Evolutionary conservation across 2,888 invertebrate genomes (phyloP), one percentile per base, ranked within the genome.

Genomic region (Perdita meconis): DNA sequence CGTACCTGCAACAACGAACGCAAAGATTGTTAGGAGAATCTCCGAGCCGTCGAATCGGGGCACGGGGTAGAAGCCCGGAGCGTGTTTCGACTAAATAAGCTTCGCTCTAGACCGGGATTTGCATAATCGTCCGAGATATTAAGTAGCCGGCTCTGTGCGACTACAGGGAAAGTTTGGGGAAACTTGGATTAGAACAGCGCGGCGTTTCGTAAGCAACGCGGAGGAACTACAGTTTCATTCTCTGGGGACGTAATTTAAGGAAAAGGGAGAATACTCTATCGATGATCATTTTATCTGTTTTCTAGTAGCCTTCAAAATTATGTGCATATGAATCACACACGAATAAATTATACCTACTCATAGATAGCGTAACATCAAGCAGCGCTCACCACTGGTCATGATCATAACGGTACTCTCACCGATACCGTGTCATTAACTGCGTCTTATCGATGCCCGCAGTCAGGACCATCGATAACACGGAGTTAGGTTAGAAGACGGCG

Each of bases 1-100:
- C 90, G 82, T 92, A 90, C 93, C 91, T 90, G 85, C 0, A 26
- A 56, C 56, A 12, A 30, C 8, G 36, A 56, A 66, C 22, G 19
- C 26, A 34, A 40, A 24, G 38, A n/a, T 36, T 19, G 8, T 0
- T 19, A n/a, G 40, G 19, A 13, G 19, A 42, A 8, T 59, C 38
- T 61, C 61, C 10, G 16, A 22, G 59, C 36, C 19, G 34, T 38
- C 19, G 22, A 40, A 26, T 13, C 8, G 22, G 19, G 53, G 13
- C 22, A 13, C 24, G 1, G 2, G 26, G 22, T 16, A 16, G 13
- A 40, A 22, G 19, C 12, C 26, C 8, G 22, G 10, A 34, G 47
- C 8, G 24, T 36, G 22, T 50, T 51, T 22, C 50, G 12, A 26
- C 26, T 38, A 36, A 40, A 50, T 22, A 50, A 51, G 26, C 19